Percentiles rank a stretch among this genome's conserved stretches.
phyloP scores from a whole-genome alignment of 2,888 invertebrate genomes.

The Cryptocheilus praepositus region DNA sequence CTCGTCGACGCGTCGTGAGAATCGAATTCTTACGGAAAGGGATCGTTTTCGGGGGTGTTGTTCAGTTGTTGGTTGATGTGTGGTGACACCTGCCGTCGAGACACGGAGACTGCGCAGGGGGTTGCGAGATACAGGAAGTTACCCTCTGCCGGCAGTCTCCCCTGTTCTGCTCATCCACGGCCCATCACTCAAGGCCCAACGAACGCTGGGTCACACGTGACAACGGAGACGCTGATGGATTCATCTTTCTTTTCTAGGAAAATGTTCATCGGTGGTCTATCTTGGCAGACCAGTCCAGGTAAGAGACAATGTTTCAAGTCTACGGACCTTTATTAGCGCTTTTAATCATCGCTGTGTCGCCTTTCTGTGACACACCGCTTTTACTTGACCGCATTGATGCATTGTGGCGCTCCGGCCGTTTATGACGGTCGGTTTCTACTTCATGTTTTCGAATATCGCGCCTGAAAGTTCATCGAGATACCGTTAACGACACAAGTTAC shows the following conservation, averaged over 20 bases:
- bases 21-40: background rate
- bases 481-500: no score
- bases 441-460: background rate
- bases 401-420: no score
- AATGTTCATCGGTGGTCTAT: constrained; percentile 99
- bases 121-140: constrained; percentile 57
- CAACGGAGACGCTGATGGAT: constrained; percentile 64
- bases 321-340: constrained; percentile 4
- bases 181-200: constrained; percentile 53
- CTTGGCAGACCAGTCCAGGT: constrained; percentile 99
- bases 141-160: constrained; percentile 62
- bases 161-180: constrained; percentile 54
- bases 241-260: constrained; percentile 90
- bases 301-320: constrained; percentile 71
- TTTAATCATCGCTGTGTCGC: background rate
- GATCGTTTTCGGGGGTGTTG: constrained; percentile 46
- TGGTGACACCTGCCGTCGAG: constrained; percentile 68
- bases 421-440: no score
- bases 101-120: constrained; percentile 62
- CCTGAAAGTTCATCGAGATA: no score
- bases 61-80: constrained; percentile 69
- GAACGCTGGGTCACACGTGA: constrained; percentile 26
- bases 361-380: no score
- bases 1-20: no score
- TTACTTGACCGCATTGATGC: background rate